Conservation (phyloP, 1,140 invertebrate genomes). For the Chelonus insularis region DNA sequence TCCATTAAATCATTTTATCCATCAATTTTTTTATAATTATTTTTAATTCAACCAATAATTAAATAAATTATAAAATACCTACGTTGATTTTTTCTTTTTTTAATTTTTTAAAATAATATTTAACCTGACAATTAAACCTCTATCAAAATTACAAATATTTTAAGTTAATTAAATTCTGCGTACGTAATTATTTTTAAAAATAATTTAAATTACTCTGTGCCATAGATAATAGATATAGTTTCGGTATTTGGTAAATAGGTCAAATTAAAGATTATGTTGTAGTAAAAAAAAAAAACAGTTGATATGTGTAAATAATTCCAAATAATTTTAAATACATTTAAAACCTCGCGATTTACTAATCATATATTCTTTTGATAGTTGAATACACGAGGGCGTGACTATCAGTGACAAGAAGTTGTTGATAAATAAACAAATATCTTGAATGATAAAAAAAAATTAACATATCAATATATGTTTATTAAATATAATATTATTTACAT, state of each 20-base stretch:
- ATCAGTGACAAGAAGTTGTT: neutral
- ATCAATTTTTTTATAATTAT: too few species aligned
- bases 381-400: neutral
- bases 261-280: neutral
- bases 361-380: neutral
- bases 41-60: too few species aligned
- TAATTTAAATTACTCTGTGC: too few species aligned
- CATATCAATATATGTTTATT: neutral
- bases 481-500: neutral
- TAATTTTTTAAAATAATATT: too few species aligned
- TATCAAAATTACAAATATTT: too few species aligned
- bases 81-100: too few species aligned
- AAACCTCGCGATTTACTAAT: neutral
- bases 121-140: too few species aligned
- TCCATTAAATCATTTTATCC: too few species aligned
- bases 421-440: neutral
- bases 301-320: neutral
- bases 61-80: too few species aligned
- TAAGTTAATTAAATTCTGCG: too few species aligned
- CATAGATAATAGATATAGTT: too few species aligned
- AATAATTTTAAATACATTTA: neutral
- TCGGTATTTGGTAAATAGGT: neutral
- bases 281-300: neutral
- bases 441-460: neutral
- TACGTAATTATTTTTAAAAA: too few species aligned